phyloP scores from a whole-genome alignment of 1,140 invertebrate species.

The Drosophila nasuta region DNA sequence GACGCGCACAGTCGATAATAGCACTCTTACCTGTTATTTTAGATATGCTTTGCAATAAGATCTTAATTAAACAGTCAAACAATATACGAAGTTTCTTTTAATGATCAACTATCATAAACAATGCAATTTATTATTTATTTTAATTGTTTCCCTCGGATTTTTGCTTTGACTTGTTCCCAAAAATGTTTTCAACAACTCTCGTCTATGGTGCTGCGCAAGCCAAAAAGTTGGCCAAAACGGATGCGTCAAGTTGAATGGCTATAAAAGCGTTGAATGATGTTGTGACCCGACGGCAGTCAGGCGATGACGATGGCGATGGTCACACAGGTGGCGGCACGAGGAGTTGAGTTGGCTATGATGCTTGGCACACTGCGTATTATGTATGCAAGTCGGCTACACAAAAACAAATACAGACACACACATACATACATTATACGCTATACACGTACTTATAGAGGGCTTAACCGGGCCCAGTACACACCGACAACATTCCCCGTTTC shows the following conservation, averaged over 20 bases:
- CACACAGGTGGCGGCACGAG: constrained; percentile 2
- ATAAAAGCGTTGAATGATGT: constrained; percentile 79
- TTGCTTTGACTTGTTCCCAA: neutral
- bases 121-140: constrained; percentile 7
- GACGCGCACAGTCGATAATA: too few species aligned
- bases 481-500: constrained; percentile 25
- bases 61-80: too few species aligned
- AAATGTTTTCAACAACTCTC: constrained; percentile 49
- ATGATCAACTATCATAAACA: neutral
- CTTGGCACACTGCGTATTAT: constrained; percentile 58
- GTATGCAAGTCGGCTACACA: constrained; percentile 79
- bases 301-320: constrained; percentile 3
- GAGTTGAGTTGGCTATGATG: neutral
- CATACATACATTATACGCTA: constrained; percentile 19
- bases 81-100: too few species aligned
- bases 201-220: constrained; percentile 28
- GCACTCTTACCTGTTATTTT: too few species aligned
- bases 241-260: constrained; percentile 79
- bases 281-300: constrained; percentile 42
- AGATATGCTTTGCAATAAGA: too few species aligned
- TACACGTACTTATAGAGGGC: constrained; percentile 43
- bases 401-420: constrained; percentile 63
- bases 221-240: constrained; percentile 75
- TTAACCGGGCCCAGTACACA: constrained; percentile 8
- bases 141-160: neutral